Conservation (phyloP, 1,140 invertebrate genomes). For the Drosophila pruinosa region DNA sequence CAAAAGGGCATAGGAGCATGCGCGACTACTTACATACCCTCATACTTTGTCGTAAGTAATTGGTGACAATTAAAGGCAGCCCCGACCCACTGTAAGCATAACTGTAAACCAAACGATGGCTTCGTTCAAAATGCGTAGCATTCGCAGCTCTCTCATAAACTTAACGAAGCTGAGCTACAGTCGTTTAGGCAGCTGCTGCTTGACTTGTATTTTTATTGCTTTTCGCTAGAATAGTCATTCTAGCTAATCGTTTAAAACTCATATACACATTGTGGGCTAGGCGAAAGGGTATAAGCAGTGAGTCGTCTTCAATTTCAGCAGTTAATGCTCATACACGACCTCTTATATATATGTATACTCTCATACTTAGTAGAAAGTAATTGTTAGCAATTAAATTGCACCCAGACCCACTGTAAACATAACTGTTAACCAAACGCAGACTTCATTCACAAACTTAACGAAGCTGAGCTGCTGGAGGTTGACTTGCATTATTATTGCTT, state of each 20-base stretch:
- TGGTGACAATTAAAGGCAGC: not conserved
- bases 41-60: not conserved
- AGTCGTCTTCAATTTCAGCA: not conserved
- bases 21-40: slow-evolving; percentile 7
- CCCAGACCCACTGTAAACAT: not conserved
- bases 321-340: too few species aligned
- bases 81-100: not conserved
- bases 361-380: not conserved
- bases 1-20: not conserved
- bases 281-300: slow-evolving; percentile 7
- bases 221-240: too few species aligned
- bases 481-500: too few species aligned
- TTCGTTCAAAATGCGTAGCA: not conserved
- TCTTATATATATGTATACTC: slow-evolving; percentile 29
- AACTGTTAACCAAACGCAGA: not conserved
- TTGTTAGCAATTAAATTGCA: not conserved
- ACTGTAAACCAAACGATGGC: not conserved
- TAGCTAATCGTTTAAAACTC: too few species aligned
- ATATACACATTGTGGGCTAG: not conserved
- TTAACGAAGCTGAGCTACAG: not conserved
- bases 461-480: not conserved
- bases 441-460: not conserved
- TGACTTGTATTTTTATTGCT: too few species aligned
- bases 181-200: too few species aligned
- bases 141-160: not conserved